These are phyloP conservation scores for Spongilla lacustris DNA, from an alignment of 37 sponge, comb jelly and placozoan genomes.

Conservation along the genomic window DNA sequence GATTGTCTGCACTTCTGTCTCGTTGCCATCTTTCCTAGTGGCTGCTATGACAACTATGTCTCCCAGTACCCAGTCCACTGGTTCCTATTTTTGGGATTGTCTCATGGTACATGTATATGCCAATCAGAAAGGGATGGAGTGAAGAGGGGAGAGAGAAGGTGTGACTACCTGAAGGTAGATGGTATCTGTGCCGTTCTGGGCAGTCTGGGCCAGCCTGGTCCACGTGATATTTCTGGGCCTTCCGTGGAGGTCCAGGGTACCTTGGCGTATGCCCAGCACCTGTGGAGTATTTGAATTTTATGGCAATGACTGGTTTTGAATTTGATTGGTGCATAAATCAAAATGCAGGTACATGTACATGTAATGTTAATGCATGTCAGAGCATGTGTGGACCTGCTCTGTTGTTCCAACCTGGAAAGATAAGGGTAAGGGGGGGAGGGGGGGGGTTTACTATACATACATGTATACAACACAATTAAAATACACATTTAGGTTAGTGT, in stretches of 20 bases:
- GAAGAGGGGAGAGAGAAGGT: too few species aligned
- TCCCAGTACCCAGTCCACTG: constrained; percentile 62
- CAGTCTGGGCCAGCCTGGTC: constrained; percentile 79
- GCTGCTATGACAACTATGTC: constrained; percentile 80
- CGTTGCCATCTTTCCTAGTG: constrained; percentile 75
- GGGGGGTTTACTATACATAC: neutral
- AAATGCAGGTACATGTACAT: too few species aligned
- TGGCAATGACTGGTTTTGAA: too few species aligned
- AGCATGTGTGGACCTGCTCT: constrained; percentile 70
- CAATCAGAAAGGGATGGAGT: too few species aligned
- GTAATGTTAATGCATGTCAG: too few species aligned
- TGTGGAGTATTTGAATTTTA: neutral
- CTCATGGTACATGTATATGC: neutral
- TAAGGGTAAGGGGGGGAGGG: too few species aligned
- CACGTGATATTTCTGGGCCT: constrained; percentile 68
- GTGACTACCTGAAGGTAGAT: constrained; percentile 37
- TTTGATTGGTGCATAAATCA: too few species aligned
- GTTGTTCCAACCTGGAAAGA: constrained; percentile 83
- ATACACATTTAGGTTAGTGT: too few species aligned
- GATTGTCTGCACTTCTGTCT: constrained; percentile 57
- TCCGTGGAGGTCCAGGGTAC: constrained; percentile 87
- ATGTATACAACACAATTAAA: too few species aligned
- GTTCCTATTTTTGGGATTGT: constrained; percentile 34
- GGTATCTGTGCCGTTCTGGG: constrained; percentile 18
- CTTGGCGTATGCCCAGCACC: constrained; percentile 83